Base-by-base conservation (phyloP, 1,140 invertebrate species). In the Steinernema khuongi region DNA sequence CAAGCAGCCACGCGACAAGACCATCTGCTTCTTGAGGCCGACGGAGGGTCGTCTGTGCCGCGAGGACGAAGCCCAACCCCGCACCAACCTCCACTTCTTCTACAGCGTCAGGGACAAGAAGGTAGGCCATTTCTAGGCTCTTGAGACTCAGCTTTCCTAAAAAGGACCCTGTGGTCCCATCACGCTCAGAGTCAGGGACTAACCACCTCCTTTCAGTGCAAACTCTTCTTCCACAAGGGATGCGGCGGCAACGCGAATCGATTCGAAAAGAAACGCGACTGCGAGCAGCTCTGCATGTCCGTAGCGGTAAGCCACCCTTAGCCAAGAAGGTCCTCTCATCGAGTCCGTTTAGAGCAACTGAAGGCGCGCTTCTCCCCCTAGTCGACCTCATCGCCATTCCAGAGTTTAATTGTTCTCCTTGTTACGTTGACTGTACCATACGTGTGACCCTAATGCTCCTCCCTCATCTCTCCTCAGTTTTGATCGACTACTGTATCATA, bases 211-310 rank as follows among this genome's bases (percentile, higher is more conserved):
- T 41, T 41, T 41, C 36, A 74, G 26, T 77, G 76, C 70, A 77
- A 77, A 43, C 76, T 77, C 7, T 77, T 72, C 76, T 77, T 77
- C 73, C 72, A 74, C 73, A 60, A 90, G 0, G 77, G 77, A 30
- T 79, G 77, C 43, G 75, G 75, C 18, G 77, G 77, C 18, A 79
- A 79, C 41, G 69, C 26, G 69, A 79, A 79, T 66, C 75, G 77
- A 28, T 79, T 79, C 71, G 75, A 74, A 28, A 74, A 68, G 68
- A 77, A 78, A 44, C 28, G 71, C 31, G 77, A 79, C 19, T 79
- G 77, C 31, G 77, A 77, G 32, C 68, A 76, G 7, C 41, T 78
- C 11, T 79, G 77, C 44, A 70, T 19, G 41, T 60, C 50, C 22
- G 50, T 60, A 60, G 50, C 19, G 50, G 50, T 60, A 22, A 60